Percentiles rank a stretch among this genome's conserved stretches.
These are phyloP conservation scores for Aporophyla lueneburgensis DNA, from an alignment of 2,888 invertebrate genomes.

Conservation along the genomic window DNA sequence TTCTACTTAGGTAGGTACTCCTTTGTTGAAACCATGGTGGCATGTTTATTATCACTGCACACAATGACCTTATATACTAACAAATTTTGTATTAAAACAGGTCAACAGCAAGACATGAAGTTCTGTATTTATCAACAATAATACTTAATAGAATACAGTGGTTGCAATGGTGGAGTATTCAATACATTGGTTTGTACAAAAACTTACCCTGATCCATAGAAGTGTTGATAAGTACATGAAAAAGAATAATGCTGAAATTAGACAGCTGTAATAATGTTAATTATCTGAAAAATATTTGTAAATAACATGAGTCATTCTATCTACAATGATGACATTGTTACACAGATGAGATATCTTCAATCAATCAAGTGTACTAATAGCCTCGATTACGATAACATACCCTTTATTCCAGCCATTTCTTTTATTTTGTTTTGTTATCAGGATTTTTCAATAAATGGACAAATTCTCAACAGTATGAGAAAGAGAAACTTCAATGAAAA, in stretches of 20 bases:
- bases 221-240: slow-evolving; percentile 75
- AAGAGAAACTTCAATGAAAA: slow-evolving; percentile 44
- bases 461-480: slow-evolving; percentile 36
- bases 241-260: slow-evolving; percentile 72
- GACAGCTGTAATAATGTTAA: slow-evolving; percentile 34
- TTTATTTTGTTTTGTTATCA: slow-evolving; percentile 35
- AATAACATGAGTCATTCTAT: slow-evolving; percentile 84
- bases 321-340: slow-evolving; percentile 67
- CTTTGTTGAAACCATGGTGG: background rate
- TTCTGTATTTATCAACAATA: background rate
- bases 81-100: background rate
- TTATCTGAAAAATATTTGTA: slow-evolving; percentile 76
- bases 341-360: background rate
- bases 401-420: slow-evolving; percentile 89
- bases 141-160: background rate
- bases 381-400: slow-evolving; percentile 69
- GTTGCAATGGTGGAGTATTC: slow-evolving; percentile 12
- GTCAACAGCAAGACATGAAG: slow-evolving; percentile 4
- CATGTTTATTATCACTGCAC: background rate
- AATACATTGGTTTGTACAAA: slow-evolving; percentile 1
- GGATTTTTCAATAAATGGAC: slow-evolving; percentile 33
- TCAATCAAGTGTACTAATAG: background rate
- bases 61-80: slow-evolving; percentile 1
- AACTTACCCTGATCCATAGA: slow-evolving; percentile 80
- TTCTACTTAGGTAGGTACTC: background rate